Evolutionary conservation across 2,888 invertebrate species (phyloP).

Genomic region (Pelosia muscerda): DNA sequence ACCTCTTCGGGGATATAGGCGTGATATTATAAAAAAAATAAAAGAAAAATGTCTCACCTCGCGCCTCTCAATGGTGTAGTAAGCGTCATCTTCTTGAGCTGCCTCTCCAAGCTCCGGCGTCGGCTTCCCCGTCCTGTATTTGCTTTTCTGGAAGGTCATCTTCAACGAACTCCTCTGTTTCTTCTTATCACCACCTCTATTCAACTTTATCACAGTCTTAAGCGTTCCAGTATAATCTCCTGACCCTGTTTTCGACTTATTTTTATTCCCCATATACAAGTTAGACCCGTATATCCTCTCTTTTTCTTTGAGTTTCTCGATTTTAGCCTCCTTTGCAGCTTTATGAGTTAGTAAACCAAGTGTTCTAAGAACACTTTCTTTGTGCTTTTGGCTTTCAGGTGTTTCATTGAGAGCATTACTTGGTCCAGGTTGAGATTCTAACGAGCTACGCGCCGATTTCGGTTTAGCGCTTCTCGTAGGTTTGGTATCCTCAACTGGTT

Average conservation of each 20-base stretch:
- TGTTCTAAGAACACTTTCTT: constrained; percentile 91
- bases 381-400: constrained; percentile 89
- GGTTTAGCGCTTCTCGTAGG: constrained; percentile 43
- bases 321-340: constrained; percentile 90
- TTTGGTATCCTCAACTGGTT: constrained; percentile 46
- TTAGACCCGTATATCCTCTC: constrained; percentile 68
- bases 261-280: constrained; percentile 64
- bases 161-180: constrained; percentile 90
- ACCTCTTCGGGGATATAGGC: no score
- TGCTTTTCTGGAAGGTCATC: constrained; percentile 92
- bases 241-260: constrained; percentile 65
- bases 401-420: constrained; percentile 80
- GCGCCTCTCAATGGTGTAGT: constrained; percentile 90
- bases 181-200: constrained; percentile 87
- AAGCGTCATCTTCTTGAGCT: constrained; percentile 76
- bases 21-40: not conserved
- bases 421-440: constrained; percentile 67
- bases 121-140: constrained; percentile 87
- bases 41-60: constrained; percentile 71
- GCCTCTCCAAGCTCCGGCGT: constrained; percentile 75
- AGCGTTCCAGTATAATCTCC: constrained; percentile 92
- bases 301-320: constrained; percentile 85
- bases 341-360: constrained; percentile 92
- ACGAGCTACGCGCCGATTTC: constrained; percentile 50
- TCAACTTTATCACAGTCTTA: constrained; percentile 94